Evolutionary conservation across 2,888 invertebrate genomes (phyloP), one percentile per base, ranked within the genome.

Genomic region (Metellina segmentata): DNA sequence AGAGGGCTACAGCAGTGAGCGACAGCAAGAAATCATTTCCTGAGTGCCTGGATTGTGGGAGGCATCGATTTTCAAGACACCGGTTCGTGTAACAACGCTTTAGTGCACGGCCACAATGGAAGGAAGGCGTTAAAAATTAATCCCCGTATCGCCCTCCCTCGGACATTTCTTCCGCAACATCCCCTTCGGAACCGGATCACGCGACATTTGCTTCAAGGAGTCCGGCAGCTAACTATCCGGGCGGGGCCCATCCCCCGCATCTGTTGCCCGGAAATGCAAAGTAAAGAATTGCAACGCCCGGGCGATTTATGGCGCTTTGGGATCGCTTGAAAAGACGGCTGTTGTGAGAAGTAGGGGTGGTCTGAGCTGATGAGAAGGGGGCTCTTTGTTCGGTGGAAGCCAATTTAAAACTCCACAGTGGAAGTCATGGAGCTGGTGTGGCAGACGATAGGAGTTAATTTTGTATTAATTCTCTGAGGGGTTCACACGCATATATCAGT

Each of bases 161-260:
- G 75, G 85, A 61, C 87, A 87, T 87, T 87, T 87, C 79, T 79
- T 87, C 71, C 72, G 34, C 53, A 51, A 79, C 77, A 87, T 75
- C 85, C 81, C 11, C 53, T n/a, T 20, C 34, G 9, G 61, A n/a
- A 20, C 78, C 72, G n/a, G 72, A 87, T 72, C 87, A 81, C 79
- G 87, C 79, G 53, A 87, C 87, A 87, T 87, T 87, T 79, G 85
- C 75, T 74, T 74, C 85, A 34, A 75, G 48, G 34, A 75, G 71
- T 82, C 85, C 85, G 48, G 61, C 85, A n/a, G 75, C 74, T 61
- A 49, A 75, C 85, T 75, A 75, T 61, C 74, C 53, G 75, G 79
- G 53, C 48, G 49, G 7, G n/a, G 72, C 72, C 71, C 71, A 71
- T 20, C 11, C 19, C 71, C 71, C 6, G 51, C 82, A 78, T 71